Conservation (phyloP, 2,113 vertebrate species). For the Cebus imitator region DNA sequence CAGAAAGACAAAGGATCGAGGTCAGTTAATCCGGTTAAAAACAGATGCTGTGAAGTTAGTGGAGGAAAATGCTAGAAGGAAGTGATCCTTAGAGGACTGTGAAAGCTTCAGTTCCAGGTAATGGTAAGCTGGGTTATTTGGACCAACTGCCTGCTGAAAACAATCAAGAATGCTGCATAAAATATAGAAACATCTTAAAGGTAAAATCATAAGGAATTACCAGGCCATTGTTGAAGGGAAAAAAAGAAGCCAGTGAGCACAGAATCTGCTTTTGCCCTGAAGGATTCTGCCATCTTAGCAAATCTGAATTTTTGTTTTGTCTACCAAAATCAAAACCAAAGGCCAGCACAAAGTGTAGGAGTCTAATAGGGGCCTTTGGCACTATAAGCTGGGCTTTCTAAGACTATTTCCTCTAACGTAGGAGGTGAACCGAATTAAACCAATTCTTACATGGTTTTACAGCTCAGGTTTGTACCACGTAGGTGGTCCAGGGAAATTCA, state of each 20-base stretch:
- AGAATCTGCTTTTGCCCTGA: background rate
- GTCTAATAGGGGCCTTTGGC: background rate
- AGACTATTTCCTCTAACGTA: background rate
- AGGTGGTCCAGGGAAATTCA: background rate
- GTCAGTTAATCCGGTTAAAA: background rate
- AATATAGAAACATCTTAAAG: background rate
- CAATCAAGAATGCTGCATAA: background rate
- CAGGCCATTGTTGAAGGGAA: background rate
- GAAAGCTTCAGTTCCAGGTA: background rate
- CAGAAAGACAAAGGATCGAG: too few species aligned
- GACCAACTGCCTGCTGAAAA: background rate
- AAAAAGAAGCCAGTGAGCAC: background rate
- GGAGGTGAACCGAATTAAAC: background rate
- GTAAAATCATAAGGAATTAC: background rate
- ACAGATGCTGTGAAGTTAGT: background rate
- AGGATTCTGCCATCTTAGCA: background rate
- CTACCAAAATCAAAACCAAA: slow-evolving; percentile 26
- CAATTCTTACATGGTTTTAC: background rate
- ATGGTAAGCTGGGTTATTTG: background rate
- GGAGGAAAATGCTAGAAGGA: background rate
- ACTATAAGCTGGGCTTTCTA: background rate
- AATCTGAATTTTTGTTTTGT: slow-evolving; percentile 38
- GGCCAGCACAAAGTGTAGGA: background rate
- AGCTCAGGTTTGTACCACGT: background rate
- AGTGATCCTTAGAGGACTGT: background rate